phyloP scores from a whole-genome alignment of 2,797 vertebrate species.

The Hippopotamyrus pictus region DNA sequence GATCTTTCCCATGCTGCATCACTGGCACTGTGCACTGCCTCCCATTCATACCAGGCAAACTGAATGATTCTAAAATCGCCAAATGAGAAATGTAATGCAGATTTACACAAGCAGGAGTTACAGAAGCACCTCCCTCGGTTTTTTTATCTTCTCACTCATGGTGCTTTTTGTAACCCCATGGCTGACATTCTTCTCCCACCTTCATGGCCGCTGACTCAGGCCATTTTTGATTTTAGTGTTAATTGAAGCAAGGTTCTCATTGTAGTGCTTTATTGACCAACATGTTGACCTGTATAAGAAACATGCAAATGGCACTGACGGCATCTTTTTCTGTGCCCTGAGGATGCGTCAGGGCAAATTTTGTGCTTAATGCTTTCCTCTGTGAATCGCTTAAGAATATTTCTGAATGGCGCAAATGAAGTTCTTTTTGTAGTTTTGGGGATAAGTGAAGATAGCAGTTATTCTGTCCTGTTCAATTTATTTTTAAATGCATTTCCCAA shows the following conservation, averaged over 20 bases:
- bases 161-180: background rate
- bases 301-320: slow-evolving; percentile 24
- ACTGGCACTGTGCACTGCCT: background rate
- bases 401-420: background rate
- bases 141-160: background rate
- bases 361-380: background rate
- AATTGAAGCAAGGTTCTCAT: slow-evolving; percentile 42
- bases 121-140: slow-evolving; percentile 1
- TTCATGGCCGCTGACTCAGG: slow-evolving; percentile 47
- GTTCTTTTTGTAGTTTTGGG: background rate
- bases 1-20: slow-evolving; percentile 28
- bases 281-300: background rate
- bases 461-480: background rate
- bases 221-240: slow-evolving; percentile 34
- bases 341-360: background rate
- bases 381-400: background rate
- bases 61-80: slow-evolving; percentile 16
- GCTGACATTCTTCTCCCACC: slow-evolving; percentile 12
- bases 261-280: slow-evolving; percentile 41
- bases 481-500: background rate
- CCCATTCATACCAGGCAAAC: slow-evolving; percentile 26
- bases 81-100: slow-evolving; percentile 9
- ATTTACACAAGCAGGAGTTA: background rate
- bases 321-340: background rate
- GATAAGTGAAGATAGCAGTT: background rate